Base-by-base conservation (phyloP, 2,888 invertebrate genomes). In the Agrochola circellaris region DNA sequence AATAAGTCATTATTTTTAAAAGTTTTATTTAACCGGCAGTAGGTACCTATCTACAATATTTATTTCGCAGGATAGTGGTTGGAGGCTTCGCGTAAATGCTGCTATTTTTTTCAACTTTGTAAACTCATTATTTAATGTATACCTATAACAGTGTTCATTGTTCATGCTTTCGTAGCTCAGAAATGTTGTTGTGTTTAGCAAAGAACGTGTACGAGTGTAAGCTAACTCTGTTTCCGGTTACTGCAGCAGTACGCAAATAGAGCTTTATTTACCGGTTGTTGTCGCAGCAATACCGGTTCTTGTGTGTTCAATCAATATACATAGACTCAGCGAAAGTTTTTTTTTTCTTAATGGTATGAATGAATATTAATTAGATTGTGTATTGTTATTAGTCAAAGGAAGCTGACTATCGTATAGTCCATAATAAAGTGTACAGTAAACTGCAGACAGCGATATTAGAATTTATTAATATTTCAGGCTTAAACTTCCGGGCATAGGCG, bases 201-300 rank as follows among this genome's bases (percentile, higher is more conserved):
- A 83, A 88, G 68, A 83, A 42, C 75, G 66, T 86, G 77, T 79
- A 54, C 45, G 54, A 81, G 78, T 75, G 81, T 85, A 87, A 77
- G 75, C 81, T 79, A 77, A 70, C 60, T 75, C 70, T 75, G 76
- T 75, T 85, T 82, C 83, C 81, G 80, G 75, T 83, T 77, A 79
- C 81, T 87, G 77, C 79, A 75, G 75, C 69, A 72, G 67, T 71
- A 69, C 84, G 85, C 75, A 87, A 88, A 82, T 85, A 85, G 82
- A 81, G 82, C 73, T 78, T 81, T 68, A 75, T 84, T 88, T 84
- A 86, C 87, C 87, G 86, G 86, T 89, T 89, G 79, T 88, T 87
- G 82, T 75, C 83, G 81, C 74, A 79, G 77, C 66, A 60, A 85
- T 88, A 89, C 90, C 89, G 91, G 91, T 92, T 92, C 42, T 81